Evolutionary conservation across 2,113 vertebrate genomes (phyloP).

Genomic region (Neogale vison): DNA sequence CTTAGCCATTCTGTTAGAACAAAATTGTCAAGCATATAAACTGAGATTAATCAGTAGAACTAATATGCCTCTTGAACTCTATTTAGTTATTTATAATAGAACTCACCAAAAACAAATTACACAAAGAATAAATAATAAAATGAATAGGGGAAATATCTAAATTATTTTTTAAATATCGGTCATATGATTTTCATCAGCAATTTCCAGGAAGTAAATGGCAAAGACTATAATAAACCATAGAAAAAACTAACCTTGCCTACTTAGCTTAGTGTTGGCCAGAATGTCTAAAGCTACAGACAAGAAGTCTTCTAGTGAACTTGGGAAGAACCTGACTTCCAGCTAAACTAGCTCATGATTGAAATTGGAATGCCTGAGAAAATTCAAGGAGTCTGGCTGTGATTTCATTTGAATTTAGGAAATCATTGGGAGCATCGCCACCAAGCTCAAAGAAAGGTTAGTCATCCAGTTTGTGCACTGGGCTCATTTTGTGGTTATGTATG

Average conservation of each 20-base stretch:
- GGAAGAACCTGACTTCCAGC: neutral
- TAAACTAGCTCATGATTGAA: slow-evolving; percentile 44
- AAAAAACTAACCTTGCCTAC: neutral
- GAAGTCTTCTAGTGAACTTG: neutral
- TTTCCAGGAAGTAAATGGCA: neutral
- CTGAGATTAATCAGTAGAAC: neutral
- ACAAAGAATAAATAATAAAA: neutral
- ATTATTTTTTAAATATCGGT: neutral
- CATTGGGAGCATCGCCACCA: neutral
- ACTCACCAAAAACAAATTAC: neutral
- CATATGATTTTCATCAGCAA: neutral
- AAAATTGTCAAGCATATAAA: neutral
- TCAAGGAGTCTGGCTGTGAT: neutral
- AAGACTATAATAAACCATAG: neutral
- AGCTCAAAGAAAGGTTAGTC: neutral
- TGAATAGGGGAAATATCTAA: neutral
- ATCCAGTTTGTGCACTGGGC: neutral
- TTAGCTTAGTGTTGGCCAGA: neutral
- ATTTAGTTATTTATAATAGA: neutral
- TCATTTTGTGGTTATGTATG: neutral
- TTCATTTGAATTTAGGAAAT: neutral
- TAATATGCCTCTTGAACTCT: neutral
- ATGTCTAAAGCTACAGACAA: neutral
- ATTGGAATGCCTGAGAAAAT: neutral
- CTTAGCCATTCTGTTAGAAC: neutral